Base-by-base conservation (phyloP, 2,113 vertebrate species). In the Dunckerocampus dactyliophorus region DNA sequence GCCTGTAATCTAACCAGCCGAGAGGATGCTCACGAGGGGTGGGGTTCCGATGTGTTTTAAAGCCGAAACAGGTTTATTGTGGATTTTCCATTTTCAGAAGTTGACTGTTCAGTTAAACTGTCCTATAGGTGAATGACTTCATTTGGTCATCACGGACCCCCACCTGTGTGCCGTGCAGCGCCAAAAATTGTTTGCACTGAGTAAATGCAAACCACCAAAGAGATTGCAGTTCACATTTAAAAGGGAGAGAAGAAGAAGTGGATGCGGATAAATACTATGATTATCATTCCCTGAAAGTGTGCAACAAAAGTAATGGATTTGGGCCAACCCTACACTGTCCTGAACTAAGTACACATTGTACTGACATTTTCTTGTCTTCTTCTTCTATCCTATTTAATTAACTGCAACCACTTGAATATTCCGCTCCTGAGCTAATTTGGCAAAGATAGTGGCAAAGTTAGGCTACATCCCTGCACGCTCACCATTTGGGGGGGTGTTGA, bases 1-100 rank as follows among this genome's bases (percentile, higher is more conserved):
- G 92, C 90, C 92, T 92, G 89, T 93, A 92, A 94, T 95, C 93
- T 81, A 87, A 87, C 86, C 80, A 84, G 15, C 21, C 81, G 82
- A 71, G 80, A 86, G 72, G 85, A 72, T 80, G 84, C 67, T 60
- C 16, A 8, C 9, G n/a, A 14, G 15, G 16, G 68, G 85, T 88
- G 82, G 87, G 80, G 88, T 86, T 82, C 24, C 62, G 59, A 67
- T 78, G 15, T 65, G 67, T 74, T 71, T 47, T 59, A 70, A 80
- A 77, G 59, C 68, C 51, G 34, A 74, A 90, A 88, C 72, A 87
- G 90, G 84, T 92, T 93, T 89, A 88, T 88, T 84, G 87, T 89
- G n/a, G 58, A 77, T 65, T 84, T 82, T 82, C 71, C 67, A 62
- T 81, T 58, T 81, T 67, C 67, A 79, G 42, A 69, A 46, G 22